A percentile compares a stretch with the other conserved stretches of the same genome.
These are phyloP conservation scores for Pangasius macronema DNA, from an alignment of 2,797 vertebrate genomes.

Conservation along the genomic window DNA sequence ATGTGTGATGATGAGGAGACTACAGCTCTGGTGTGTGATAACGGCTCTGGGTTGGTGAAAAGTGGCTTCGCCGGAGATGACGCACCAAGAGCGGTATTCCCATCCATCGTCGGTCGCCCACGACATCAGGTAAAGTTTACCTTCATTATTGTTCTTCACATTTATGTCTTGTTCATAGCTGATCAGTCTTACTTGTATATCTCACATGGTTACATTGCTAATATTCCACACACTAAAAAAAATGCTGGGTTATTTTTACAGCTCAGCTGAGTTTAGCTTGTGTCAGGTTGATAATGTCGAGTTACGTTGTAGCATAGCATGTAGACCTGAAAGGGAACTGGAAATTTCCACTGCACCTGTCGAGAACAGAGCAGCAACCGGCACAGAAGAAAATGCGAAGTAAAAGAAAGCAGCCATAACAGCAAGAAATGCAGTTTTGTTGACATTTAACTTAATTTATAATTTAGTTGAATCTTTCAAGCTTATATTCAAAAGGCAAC, in stretches of 20 bases:
- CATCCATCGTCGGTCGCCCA: background rate
- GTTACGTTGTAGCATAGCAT: background rate
- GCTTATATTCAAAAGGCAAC: background rate
- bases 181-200: background rate
- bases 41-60: slow-evolving; percentile 24
- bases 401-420: background rate
- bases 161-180: background rate
- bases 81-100: slow-evolving; percentile 20
- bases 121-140: slow-evolving; percentile 14
- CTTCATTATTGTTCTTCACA: background rate
- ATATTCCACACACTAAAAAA: background rate
- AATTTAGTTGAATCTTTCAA: background rate
- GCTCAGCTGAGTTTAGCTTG: background rate
- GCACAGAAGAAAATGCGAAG: background rate
- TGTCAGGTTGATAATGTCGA: background rate
- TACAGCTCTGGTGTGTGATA: slow-evolving; percentile 18
- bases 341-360: background rate
- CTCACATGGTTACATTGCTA: background rate
- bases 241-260: background rate
- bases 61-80: slow-evolving; percentile 23
- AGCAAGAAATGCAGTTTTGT: background rate
- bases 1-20: slow-evolving; percentile 26
- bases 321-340: background rate
- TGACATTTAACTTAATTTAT: background rate
- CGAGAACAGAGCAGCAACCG: background rate